These are phyloP conservation scores for Sapayoa aenigma DNA, from an alignment of 2,113 vertebrate species.

Conservation along the genomic window DNA sequence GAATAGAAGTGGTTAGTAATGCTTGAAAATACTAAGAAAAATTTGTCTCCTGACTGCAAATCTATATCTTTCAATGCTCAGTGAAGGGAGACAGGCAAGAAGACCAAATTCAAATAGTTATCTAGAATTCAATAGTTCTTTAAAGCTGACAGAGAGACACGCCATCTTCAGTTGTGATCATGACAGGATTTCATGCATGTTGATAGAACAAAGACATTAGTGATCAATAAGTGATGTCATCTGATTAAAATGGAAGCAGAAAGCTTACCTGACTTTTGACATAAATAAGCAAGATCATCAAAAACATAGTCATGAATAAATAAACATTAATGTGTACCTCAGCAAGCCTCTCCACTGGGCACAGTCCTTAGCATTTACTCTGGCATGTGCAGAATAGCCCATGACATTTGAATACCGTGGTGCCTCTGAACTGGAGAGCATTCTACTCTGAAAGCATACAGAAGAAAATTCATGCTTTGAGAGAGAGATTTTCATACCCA, in stretches of 20 bases:
- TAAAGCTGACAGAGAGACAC: background rate
- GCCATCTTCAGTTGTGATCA: background rate
- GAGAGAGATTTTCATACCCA: rapidly evolving
- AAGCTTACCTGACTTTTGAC: background rate
- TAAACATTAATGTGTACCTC: background rate
- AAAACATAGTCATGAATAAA: background rate
- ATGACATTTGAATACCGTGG: background rate
- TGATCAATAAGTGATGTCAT: background rate
- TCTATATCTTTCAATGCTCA: background rate
- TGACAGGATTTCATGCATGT: background rate
- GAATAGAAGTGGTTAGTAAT: background rate
- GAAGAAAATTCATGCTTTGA: background rate
- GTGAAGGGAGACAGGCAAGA: background rate
- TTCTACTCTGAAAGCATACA: background rate
- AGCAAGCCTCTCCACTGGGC: background rate
- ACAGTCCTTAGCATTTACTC: background rate
- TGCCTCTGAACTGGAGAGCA: rapidly evolving
- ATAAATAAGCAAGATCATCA: background rate
- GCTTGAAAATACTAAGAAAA: background rate
- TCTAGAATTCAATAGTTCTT: background rate
- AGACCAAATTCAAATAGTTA: background rate
- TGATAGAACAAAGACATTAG: background rate
- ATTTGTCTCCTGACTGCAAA: background rate
- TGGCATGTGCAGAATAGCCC: background rate
- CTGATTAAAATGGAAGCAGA: background rate